phyloP scores from a whole-genome alignment of 1,140 invertebrate species.

The Drosophila repletoides region DNA sequence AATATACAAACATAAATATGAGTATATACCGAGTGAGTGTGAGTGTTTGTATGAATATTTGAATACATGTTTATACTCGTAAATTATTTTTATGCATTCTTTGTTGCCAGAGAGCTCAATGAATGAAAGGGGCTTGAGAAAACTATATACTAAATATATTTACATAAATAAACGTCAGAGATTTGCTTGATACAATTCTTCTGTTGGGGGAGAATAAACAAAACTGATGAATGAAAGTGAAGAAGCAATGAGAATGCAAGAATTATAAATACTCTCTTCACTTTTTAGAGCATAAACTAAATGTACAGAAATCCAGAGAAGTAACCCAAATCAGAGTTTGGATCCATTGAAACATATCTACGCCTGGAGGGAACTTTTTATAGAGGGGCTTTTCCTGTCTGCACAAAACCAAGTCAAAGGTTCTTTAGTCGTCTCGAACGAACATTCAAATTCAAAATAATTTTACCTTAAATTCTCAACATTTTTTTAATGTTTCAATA shows the following conservation, averaged over 20 bases:
- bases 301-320: too few species aligned
- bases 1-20: not conserved
- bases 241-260: constrained; percentile 18
- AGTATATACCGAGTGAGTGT: not conserved
- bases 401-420: too few species aligned
- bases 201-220: constrained; percentile 5
- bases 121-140: constrained; percentile 16
- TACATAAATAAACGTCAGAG: constrained; percentile 1
- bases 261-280: too few species aligned
- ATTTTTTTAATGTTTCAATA: too few species aligned
- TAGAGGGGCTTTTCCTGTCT: too few species aligned
- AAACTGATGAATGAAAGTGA: constrained; percentile 27
- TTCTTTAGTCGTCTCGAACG: too few species aligned
- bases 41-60: not conserved
- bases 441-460: too few species aligned
- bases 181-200: constrained; percentile 1
- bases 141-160: not conserved
- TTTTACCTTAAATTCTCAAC: too few species aligned
- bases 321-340: too few species aligned
- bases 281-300: too few species aligned
- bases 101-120: constrained; percentile 9
- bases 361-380: too few species aligned
- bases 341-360: too few species aligned
- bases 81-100: constrained; percentile 30
- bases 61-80: constrained; percentile 6